Base-by-base conservation (phyloP, 2,888 invertebrate genomes). In the Drosophila neonasuta region DNA sequence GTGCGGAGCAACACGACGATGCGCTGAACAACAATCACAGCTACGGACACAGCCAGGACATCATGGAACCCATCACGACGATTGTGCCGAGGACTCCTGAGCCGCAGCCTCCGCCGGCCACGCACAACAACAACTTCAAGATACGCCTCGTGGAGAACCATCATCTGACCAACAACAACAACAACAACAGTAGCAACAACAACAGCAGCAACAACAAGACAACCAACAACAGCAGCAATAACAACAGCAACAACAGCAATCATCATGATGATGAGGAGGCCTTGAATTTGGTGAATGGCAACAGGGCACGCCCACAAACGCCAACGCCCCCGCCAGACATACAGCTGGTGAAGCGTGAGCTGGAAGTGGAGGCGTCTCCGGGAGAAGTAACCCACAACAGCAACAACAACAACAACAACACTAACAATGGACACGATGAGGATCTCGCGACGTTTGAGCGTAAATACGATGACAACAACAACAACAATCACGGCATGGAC, bases 81-180 rank as follows among this genome's bases (percentile, higher is more conserved):
- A 71, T 74, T 67, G 78, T 82, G 68, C 87, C 88, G 42, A 68
- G 79, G 60, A 77, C 86, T 41, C 78, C 71, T 20, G 80, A 70
- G 30, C 76, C 76, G 29, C 74, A 65, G 54, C 75, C 73, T 32
- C 79, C 79, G 41, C 82, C 73, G n/a, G 51, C 80, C 0, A 77
- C 71, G 51, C 81, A 85, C 49, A 83, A 80, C 70, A 88, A 87
- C 44, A 89, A 74, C 68, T 89, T 88, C 58, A 89, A 89, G 70
- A 89, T 89, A 71, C 87, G 89, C 17, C 76, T 89, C 6, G 85
- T 89, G 41, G 89, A 89, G 60, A 88, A 79, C 62, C 89, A 87
- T 64, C 82, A 86, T 42, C 48, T 81, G 79, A 89, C 72, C 81
- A 88, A 64, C 80, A 86, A 51, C 75, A 82, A 41, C 75, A 77